Base-by-base conservation (phyloP, 2,888 invertebrate genomes). In the Peribatodes rhomboidaria region DNA sequence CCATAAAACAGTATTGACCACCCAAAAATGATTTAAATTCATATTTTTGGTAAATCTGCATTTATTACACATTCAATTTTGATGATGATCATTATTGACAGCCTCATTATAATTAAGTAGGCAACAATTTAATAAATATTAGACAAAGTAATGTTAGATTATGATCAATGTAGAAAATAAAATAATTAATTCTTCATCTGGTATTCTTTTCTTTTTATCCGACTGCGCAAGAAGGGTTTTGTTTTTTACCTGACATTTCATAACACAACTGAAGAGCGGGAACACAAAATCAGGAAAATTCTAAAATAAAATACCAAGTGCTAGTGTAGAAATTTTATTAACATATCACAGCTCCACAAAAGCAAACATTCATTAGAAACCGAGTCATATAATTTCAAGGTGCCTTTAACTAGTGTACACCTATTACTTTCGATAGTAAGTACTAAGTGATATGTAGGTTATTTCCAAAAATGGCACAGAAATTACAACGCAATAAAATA, bases 1-100 rank as follows among this genome's bases (percentile, higher is more conserved):
- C 68, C 67, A 65, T 69, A 75, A 56, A 73, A 54, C 59, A 76
- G 69, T 67, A 68, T 68, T 71, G 53, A 44, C 33, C 53, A 44
- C 33, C 50, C 37, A 53, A 63, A 58, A 53, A 54, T 44, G 16
- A 41, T 37, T 56, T 20, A 20, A 53, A 31, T 35, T 42, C 42
- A 41, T 52, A 33, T 16, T 20, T 18, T 52, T 33, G 6, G 13
- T 11, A 22, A 60, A 39, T 4, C 6, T 65, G 67, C 65, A 69
- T 69, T 65, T 71, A 70, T 49, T 46, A 50, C 2, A 18, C n/a
- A 13, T 4, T 35, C 35, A 18, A 35, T 50, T 37, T 35, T 18
- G 50, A 20, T 35, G 35, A 50, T 13, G 6, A 35, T 50, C 35
- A 50, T 50, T n/a, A 37, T 39, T 47, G 39, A 16, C 13, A 35